Evolutionary conservation across 2,888 invertebrate species (phyloP).

Genomic region (Tipula lateralis): DNA sequence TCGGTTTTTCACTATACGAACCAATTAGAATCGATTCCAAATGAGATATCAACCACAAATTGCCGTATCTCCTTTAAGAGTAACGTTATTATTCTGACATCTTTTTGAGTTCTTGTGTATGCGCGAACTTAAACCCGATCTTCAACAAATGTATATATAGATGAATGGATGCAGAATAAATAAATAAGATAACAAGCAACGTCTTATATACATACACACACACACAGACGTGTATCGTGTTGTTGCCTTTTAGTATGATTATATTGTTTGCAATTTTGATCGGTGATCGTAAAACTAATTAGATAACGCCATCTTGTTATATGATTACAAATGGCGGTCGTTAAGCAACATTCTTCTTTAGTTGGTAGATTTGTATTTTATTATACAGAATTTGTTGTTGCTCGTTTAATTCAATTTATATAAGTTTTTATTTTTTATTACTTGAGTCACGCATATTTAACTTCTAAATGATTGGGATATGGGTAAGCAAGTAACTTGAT

Average conservation of each 20-base stretch:
- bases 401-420: neutral
- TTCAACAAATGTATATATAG: neutral
- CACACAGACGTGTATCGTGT: neutral
- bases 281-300: conserved; percentile 29
- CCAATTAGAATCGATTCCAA: neutral
- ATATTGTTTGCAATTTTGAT: conserved; percentile 4
- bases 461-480: neutral
- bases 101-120: neutral
- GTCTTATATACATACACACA: neutral
- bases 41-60: conserved; percentile 7
- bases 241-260: neutral
- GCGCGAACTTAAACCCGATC: neutral
- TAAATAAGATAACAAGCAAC: neutral
- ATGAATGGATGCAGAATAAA: neutral
- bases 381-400: neutral
- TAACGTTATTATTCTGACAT: neutral
- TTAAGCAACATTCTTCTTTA: neutral
- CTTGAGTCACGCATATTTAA: conserved; percentile 1
- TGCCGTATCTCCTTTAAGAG: neutral
- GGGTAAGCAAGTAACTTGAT: neutral
- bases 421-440: neutral
- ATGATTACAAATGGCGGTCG: conserved; percentile 20
- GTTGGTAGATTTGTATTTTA: neutral
- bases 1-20: neutral
- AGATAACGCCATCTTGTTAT: conserved; percentile 31